Evolutionary conservation across 2,113 vertebrate species (phyloP), one percentile per base, ranked within the genome.

Genomic region (Cololabis saira): DNA sequence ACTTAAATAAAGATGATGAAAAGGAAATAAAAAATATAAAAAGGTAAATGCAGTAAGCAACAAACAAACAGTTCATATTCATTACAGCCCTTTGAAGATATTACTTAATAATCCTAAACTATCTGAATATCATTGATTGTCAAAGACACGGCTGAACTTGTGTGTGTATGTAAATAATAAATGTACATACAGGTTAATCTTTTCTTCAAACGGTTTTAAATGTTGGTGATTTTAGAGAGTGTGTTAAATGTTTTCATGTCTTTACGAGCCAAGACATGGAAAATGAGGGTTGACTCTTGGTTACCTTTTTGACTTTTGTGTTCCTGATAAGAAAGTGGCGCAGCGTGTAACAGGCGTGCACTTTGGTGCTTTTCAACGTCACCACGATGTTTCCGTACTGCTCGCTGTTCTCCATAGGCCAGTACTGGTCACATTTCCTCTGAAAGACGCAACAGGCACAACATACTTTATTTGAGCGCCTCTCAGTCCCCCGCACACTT

Each of bases 341-440:
- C 67, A 97, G 87, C 0, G 98, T 99, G 81, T 98, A 99, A 92
- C 96, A 99, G 86, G 98, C 98, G 0, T 96, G 95, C 48, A 98
- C 77, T 88, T 96, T 95, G 90, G 97, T 98, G 93, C 95, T 96
- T 92, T 96, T 98, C 81, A 98, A 91, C 0, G 94, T 97, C 89
- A 99, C 97, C 16, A 97, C 95, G 0, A 99, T 95, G 90, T 93
- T 96, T 48, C 98, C 98, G 0, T 99, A 99, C 85, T 98, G 96
- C 85, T 99, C 98, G 5, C 93, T 97, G 80, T 96, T 99, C 87
- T 98, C 97, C 0, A 92, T 94, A 0, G 98, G 98, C 98, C 97
- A 99, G 76, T 99, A 99, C 81, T 99, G 98, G 81, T 99, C 98
- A 33, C 98, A 99, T 86, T 99, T 99, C 81, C 98, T 94, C 97